Conservation (phyloP, 2,113 vertebrate genomes). For the Columba livia region DNA sequence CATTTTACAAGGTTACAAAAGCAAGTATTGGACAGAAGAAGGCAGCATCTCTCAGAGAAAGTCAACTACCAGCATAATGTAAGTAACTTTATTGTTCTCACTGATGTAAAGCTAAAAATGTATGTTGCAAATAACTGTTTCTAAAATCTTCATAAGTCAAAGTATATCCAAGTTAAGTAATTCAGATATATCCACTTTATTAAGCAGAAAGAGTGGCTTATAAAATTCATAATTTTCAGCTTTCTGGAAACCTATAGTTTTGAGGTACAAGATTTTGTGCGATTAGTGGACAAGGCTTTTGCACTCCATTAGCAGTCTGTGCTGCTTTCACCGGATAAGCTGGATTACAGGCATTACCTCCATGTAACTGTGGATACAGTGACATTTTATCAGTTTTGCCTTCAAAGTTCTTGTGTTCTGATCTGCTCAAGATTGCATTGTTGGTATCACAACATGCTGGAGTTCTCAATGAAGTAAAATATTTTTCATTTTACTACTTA, state of each 20-base stretch:
- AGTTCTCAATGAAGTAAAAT: background rate
- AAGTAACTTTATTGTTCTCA: background rate
- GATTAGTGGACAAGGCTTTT: background rate
- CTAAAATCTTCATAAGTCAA: background rate
- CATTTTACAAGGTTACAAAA: conserved; percentile 68
- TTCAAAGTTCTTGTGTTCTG: background rate
- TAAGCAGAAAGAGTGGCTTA: background rate
- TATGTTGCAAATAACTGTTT: background rate
- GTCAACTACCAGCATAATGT: conserved; percentile 68
- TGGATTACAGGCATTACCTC: background rate
- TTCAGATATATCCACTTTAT: background rate
- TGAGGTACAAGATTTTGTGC: background rate
- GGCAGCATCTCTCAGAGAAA: conserved; percentile 62
- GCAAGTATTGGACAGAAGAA: conserved; percentile 63
- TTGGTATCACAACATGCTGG: background rate
- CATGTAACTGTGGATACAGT: background rate
- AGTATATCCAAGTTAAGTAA: background rate
- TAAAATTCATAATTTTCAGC: background rate
- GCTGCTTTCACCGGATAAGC: background rate
- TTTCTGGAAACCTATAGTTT: background rate
- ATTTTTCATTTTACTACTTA: background rate
- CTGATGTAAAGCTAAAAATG: background rate
- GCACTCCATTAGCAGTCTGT: background rate
- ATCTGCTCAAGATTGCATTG: background rate
- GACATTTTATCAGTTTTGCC: background rate